phyloP scores from a whole-genome alignment of 1,140 invertebrate genomes.

The Holcopasites calliopsidis region DNA sequence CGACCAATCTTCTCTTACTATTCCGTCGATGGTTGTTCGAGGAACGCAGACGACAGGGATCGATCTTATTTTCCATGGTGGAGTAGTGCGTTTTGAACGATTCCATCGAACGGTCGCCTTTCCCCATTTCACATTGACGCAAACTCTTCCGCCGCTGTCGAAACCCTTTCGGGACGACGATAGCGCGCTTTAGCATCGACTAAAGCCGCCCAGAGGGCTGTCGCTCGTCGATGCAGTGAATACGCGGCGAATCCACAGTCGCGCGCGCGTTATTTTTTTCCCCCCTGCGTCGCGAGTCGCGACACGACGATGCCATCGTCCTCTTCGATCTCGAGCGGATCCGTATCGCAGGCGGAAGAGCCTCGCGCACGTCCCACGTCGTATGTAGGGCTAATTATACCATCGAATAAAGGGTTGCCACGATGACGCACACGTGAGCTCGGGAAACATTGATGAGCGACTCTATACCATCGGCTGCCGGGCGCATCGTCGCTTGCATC shows the following conservation, averaged over 20 bases:
- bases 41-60: background rate
- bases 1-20: constrained; percentile 2
- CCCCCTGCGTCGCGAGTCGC: background rate
- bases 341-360: constrained; percentile 46
- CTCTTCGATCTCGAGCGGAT: constrained; percentile 53
- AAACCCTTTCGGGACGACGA: too few relatives aligned
- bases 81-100: too few relatives aligned
- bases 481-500: background rate
- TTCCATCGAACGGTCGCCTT: too few relatives aligned
- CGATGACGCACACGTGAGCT: constrained; percentile 57
- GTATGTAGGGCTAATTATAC: constrained; percentile 61
- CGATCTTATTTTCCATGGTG: too few relatives aligned
- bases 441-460: constrained; percentile 55
- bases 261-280: background rate
- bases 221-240: background rate
- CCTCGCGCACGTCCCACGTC: constrained; percentile 15
- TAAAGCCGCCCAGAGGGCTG: too few relatives aligned
- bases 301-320: constrained; percentile 38
- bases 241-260: background rate
- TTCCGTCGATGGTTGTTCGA: background rate
- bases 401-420: constrained; percentile 53
- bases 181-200: too few relatives aligned
- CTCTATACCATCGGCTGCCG: constrained; percentile 32
- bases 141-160: too few relatives aligned
- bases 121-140: too few relatives aligned